Evolutionary conservation across 2,888 invertebrate species (phyloP).

Genomic region (Germaria angustata): DNA sequence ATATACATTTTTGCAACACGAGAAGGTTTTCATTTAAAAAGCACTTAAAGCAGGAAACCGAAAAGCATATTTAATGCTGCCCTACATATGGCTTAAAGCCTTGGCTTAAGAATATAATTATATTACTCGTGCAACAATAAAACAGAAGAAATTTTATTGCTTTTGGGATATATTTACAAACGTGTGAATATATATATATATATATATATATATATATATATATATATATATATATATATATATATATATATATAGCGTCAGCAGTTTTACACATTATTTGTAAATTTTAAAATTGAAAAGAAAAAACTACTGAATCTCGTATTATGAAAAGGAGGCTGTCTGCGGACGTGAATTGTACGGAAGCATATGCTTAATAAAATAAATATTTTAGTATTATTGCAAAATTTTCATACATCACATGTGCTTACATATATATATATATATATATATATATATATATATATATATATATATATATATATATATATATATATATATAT

Average conservation of each 20-base stretch:
- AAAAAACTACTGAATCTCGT: not conserved
- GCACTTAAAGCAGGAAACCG: not conserved
- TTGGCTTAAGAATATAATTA: not conserved
- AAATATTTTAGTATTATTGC: not conserved
- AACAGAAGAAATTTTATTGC: not conserved
- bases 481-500: not conserved
- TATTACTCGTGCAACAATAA: constrained; percentile 24
- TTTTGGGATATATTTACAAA: not conserved
- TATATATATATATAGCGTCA: too few species aligned
- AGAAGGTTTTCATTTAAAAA: not conserved
- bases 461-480: not conserved
- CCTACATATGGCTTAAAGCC: not conserved
- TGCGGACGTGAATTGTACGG: not conserved
- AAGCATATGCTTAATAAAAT: constrained; percentile 22
- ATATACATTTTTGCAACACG: not conserved
- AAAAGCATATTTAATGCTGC: not conserved
- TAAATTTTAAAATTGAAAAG: constrained; percentile 44
- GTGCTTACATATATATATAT: not conserved
- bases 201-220: not conserved
- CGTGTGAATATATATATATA: not conserved
- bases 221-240: not conserved
- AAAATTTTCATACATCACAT: not conserved
- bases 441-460: not conserved
- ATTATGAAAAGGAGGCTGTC: not conserved
- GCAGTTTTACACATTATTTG: constrained; percentile 75